These are phyloP conservation scores for Ceuthmochares aereus DNA, from an alignment of 2,113 vertebrate genomes.

Conservation along the genomic window DNA sequence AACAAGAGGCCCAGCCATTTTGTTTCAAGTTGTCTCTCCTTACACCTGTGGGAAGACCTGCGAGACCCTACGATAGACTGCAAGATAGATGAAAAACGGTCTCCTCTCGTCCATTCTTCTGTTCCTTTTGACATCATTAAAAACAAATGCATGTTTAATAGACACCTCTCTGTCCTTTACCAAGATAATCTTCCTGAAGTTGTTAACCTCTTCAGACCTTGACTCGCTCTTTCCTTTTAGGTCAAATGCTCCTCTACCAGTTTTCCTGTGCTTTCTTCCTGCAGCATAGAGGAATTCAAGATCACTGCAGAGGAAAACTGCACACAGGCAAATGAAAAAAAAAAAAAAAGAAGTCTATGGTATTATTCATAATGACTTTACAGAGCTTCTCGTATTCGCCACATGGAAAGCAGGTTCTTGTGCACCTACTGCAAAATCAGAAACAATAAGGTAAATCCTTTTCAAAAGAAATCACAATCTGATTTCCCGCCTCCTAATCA, in stretches of 20 bases:
- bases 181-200: neutral
- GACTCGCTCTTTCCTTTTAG: neutral
- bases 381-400: neutral
- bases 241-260: neutral
- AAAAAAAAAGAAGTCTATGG: neutral
- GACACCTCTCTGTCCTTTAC: neutral
- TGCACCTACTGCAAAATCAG: neutral
- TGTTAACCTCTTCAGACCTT: neutral
- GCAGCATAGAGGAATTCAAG: neutral
- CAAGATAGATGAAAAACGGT: neutral
- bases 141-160: neutral
- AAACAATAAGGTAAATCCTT: neutral
- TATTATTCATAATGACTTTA: neutral
- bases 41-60: neutral
- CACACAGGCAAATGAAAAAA: neutral
- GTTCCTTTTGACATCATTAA: neutral
- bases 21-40: neutral
- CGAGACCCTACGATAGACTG: accelerated
- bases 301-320: neutral
- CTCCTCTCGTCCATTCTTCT: neutral
- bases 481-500: neutral
- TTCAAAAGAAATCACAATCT: neutral
- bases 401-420: neutral
- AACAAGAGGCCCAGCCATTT: neutral
- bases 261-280: neutral